phyloP scores from a whole-genome alignment of 2,888 invertebrate genomes.

The Lasioglossum leucozonium region DNA sequence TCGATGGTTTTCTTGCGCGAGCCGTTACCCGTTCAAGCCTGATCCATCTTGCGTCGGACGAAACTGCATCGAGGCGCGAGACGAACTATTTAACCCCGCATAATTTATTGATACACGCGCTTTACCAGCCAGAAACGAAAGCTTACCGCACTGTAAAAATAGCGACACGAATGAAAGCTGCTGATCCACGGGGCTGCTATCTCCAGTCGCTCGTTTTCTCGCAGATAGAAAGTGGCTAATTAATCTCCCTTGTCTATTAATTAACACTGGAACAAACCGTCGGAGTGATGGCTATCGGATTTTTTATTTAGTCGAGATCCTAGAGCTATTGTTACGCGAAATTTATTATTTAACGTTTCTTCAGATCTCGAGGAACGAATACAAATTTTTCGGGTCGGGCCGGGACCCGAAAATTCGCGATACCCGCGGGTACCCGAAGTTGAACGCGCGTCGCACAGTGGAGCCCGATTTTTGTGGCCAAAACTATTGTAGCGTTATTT shows the following conservation, averaged over 20 bases:
- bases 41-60: constrained; percentile 4
- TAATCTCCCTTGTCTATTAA: background rate
- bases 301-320: background rate
- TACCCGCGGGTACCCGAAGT: too few relatives aligned
- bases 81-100: background rate
- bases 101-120: background rate
- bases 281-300: background rate
- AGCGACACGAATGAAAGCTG: background rate
- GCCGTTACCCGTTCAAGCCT: background rate
- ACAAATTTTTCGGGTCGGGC: too few relatives aligned
- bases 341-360: background rate
- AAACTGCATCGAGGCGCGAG: background rate
- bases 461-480: too few relatives aligned
- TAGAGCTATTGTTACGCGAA: background rate
- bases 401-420: too few relatives aligned
- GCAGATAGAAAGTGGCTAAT: background rate
- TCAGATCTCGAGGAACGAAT: too few relatives aligned
- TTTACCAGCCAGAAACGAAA: background rate
- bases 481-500: too few relatives aligned
- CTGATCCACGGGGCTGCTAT: background rate
- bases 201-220: background rate
- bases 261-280: background rate
- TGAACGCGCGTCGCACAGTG: too few relatives aligned
- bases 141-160: background rate
- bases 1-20: background rate